Evolutionary conservation across 2,888 invertebrate species (phyloP).

Genomic region (Aphodius granarius): DNA sequence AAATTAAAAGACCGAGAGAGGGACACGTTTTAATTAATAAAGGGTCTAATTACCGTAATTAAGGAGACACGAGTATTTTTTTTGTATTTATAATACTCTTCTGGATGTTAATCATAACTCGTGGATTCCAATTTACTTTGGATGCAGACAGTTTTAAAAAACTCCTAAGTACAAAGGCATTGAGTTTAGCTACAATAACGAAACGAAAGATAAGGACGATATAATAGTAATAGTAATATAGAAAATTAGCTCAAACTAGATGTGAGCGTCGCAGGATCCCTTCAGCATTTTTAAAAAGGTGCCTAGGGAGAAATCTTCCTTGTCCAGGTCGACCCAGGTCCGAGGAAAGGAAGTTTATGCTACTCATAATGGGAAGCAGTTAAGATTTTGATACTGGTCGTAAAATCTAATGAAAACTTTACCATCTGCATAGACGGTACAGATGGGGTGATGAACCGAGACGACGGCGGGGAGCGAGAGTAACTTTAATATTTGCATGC

Average conservation of each 20-base stretch:
- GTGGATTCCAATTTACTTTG: neutral
- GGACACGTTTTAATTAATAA: neutral
- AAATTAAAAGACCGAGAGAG: neutral
- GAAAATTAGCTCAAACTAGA: neutral
- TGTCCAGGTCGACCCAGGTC: too few relatives aligned
- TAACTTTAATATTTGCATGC: constrained; percentile 23
- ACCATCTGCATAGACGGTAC: constrained; percentile 26
- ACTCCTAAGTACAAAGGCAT: too few relatives aligned
- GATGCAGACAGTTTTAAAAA: too few relatives aligned
- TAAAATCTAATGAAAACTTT: constrained; percentile 28
- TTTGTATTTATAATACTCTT: neutral
- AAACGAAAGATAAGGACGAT: too few relatives aligned
- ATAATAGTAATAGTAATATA: neutral
- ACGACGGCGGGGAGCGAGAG: neutral
- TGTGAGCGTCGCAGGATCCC: neutral
- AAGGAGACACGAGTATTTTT: neutral
- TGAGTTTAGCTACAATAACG: too few relatives aligned
- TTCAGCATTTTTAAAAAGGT: neutral
- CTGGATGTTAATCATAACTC: neutral
- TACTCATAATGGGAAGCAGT: constrained; percentile 22
- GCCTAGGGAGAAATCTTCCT: neutral
- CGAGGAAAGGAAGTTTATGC: constrained; percentile 16
- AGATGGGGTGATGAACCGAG: constrained; percentile 21
- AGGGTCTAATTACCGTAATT: neutral
- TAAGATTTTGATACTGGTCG: constrained; percentile 25